Percentiles rank a stretch among this genome's conserved stretches.
Evolutionary conservation across 2,113 vertebrate genomes (phyloP).

Genomic region (Callipepla californica): DNA sequence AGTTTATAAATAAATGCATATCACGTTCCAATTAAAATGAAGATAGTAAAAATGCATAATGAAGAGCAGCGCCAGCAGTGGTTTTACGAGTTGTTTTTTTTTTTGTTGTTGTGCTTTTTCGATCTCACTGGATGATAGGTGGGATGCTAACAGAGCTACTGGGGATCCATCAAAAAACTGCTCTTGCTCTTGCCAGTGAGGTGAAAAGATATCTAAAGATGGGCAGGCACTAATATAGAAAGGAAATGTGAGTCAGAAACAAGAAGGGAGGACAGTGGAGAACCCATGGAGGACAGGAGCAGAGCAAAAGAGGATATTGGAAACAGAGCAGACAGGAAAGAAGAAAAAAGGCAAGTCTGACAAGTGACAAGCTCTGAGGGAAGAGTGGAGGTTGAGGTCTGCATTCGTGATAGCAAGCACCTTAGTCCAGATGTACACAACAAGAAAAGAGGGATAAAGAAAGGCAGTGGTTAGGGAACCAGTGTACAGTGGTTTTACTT

Average conservation of each 20-base stretch:
- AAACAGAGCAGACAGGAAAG: background rate
- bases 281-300: background rate
- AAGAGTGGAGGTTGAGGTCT: background rate
- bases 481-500: background rate
- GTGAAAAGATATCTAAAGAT: background rate
- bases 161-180: background rate
- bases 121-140: background rate
- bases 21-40: constrained; percentile 46
- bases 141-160: background rate
- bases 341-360: background rate
- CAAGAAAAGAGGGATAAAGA: background rate
- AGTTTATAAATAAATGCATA: background rate
- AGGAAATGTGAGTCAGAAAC: background rate
- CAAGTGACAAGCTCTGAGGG: background rate
- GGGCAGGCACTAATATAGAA: background rate
- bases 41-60: background rate
- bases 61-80: background rate
- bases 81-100: background rate
- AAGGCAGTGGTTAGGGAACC: background rate
- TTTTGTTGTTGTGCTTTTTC: background rate
- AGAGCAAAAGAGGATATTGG: background rate
- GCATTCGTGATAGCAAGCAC: background rate
- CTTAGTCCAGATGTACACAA: background rate
- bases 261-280: background rate
- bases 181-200: background rate